phyloP scores from a whole-genome alignment of 2,888 invertebrate genomes.

The Lasiommata megera region DNA sequence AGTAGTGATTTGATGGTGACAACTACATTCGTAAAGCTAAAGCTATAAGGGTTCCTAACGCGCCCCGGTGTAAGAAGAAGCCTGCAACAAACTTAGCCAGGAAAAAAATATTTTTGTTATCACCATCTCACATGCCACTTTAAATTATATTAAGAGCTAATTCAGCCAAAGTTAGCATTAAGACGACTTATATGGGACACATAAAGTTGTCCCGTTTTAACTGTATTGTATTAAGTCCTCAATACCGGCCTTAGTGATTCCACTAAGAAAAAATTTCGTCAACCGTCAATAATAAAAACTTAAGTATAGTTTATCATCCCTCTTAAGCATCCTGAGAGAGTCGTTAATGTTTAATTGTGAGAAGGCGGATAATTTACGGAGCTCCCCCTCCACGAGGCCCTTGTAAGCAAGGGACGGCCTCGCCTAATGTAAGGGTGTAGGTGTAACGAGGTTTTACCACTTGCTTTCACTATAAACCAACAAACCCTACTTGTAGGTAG shows the following conservation, averaged over 20 bases:
- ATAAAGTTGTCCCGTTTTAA: no score
- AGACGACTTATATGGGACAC: no score
- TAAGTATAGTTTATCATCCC: neutral
- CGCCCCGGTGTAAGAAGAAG: no score
- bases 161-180: no score
- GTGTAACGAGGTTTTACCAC: neutral
- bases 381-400: neutral
- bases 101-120: no score
- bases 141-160: no score
- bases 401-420: neutral
- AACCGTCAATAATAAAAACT: neutral
- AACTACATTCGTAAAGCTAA: no score
- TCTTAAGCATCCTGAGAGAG: neutral
- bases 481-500: neutral
- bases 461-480: neutral
- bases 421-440: neutral
- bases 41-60: no score
- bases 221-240: no score
- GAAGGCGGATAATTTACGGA: neutral
- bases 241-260: neutral
- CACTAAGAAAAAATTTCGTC: neutral
- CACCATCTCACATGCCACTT: no score
- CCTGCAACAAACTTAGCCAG: no score
- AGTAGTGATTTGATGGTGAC: no score
- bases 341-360: conserved; percentile 5